These are phyloP conservation scores for Microplitis deprimator DNA, from an alignment of 2,888 invertebrate genomes.

Conservation along the genomic window DNA sequence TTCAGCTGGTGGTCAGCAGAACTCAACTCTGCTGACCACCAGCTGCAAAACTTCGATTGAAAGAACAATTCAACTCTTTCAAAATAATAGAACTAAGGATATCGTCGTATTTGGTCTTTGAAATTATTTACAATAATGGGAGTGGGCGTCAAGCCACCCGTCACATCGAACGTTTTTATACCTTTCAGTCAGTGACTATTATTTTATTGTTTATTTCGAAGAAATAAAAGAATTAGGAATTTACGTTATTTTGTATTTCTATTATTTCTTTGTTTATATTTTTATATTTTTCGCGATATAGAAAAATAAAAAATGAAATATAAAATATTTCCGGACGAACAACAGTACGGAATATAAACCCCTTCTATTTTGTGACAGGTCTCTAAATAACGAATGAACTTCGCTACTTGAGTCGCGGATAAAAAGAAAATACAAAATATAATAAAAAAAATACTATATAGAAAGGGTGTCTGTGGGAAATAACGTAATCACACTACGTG, in stretches of 20 bases:
- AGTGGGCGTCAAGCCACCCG: too few species aligned
- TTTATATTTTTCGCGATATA: not conserved
- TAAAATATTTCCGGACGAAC: constrained; percentile 22
- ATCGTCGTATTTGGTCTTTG: too few species aligned
- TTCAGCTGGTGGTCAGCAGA: too few species aligned
- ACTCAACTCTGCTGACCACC: too few species aligned
- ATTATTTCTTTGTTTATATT: too few species aligned
- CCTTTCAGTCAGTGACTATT: too few species aligned
- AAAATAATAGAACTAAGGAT: too few species aligned
- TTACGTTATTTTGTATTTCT: not conserved
- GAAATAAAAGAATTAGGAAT: not conserved
- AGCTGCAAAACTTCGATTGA: too few species aligned
- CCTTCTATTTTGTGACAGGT: constrained; percentile 31
- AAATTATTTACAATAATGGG: too few species aligned
- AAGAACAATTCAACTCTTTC: too few species aligned
- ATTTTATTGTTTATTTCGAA: too few species aligned
- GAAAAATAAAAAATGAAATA: constrained; percentile 14
- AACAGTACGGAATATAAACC: constrained; percentile 5
- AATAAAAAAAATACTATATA: constrained; percentile 21
- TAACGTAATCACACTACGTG: constrained; percentile 65
- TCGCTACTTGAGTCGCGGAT: constrained; percentile 31
- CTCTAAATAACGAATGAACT: constrained; percentile 52
- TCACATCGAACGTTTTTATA: too few species aligned
- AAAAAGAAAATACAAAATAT: not conserved
- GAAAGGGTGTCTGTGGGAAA: constrained; percentile 53